phyloP scores from a whole-genome alignment of 2,888 invertebrate genomes.

The Drosophila mayaguana region DNA sequence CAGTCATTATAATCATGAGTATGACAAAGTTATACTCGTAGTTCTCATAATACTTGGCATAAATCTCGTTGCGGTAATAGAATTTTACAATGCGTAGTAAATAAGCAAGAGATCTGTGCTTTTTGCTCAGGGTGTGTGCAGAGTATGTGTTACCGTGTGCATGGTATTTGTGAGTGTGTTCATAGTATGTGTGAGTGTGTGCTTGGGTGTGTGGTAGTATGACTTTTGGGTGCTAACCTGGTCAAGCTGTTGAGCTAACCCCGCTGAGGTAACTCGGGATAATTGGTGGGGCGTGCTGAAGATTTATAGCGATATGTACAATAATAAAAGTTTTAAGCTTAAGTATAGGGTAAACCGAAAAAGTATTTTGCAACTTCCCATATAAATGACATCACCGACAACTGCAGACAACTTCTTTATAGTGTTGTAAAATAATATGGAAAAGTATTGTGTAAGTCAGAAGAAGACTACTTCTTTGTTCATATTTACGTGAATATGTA shows the following conservation, averaged over 20 bases:
- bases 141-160: not conserved
- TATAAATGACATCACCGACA: not conserved
- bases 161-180: slow-evolving; percentile 6
- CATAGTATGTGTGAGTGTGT: not conserved
- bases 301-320: slow-evolving; percentile 20
- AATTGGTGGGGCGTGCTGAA: slow-evolving; percentile 25
- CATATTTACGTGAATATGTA: not conserved
- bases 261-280: slow-evolving; percentile 4
- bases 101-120: slow-evolving; percentile 41
- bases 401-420: not conserved
- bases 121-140: slow-evolving; percentile 4
- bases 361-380: not conserved
- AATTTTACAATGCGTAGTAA: slow-evolving; percentile 62
- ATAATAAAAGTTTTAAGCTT: slow-evolving; percentile 13
- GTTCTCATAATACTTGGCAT: slow-evolving; percentile 55
- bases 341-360: slow-evolving; percentile 1
- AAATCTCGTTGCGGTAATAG: slow-evolving; percentile 66
- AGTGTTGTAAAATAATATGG: not conserved
- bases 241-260: slow-evolving; percentile 19
- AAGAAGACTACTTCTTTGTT: not conserved
- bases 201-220: slow-evolving; percentile 1
- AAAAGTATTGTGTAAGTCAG: not conserved
- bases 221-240: slow-evolving; percentile 28
- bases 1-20: slow-evolving; percentile 25
- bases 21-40: slow-evolving; percentile 37